Percentiles rank a stretch among this genome's conserved stretches.
Conservation (phyloP, 1,140 invertebrate species). For the Leptopilina clavipes region DNA sequence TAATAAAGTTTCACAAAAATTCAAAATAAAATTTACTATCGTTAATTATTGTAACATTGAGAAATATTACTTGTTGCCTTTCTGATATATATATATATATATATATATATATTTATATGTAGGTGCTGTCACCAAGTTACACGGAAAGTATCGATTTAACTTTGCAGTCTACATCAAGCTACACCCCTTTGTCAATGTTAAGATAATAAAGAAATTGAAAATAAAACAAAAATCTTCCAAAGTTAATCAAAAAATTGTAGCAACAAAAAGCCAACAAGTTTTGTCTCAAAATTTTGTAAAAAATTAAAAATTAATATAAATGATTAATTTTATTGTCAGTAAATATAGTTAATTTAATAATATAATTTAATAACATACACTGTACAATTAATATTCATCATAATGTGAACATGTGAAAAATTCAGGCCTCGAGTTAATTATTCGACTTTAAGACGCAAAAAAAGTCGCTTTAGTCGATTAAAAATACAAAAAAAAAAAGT, state of each 20-base stretch:
- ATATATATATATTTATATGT: background rate
- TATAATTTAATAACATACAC: no score
- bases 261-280: background rate
- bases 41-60: background rate
- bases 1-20: background rate
- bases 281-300: no score
- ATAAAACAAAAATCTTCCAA: background rate
- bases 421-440: no score
- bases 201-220: background rate
- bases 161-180: conserved; percentile 4
- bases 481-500: no score
- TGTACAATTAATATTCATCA: no score
- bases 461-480: no score
- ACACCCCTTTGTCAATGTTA: conserved; percentile 7
- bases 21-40: background rate
- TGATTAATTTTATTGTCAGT: no score
- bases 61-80: background rate
- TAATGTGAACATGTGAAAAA: no score
- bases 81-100: no score
- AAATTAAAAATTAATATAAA: no score
- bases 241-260: background rate
- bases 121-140: background rate
- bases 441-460: no score
- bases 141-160: background rate
- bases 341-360: no score